These are phyloP conservation scores for Caradrina clavipalpis DNA, from an alignment of 2,888 invertebrate genomes.

Conservation along the genomic window DNA sequence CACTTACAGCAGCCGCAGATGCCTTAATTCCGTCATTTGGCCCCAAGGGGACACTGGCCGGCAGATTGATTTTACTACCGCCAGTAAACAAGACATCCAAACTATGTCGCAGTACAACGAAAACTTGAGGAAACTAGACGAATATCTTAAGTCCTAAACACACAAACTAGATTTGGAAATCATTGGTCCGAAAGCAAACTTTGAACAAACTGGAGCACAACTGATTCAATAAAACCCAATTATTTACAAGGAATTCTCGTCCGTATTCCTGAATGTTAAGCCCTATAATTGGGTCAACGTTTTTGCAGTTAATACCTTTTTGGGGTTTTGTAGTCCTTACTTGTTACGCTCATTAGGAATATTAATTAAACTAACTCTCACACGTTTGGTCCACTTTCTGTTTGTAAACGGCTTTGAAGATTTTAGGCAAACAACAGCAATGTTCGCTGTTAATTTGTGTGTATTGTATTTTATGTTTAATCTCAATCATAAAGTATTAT, in stretches of 20 bases:
- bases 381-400: slow-evolving; percentile 59
- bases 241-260: slow-evolving; percentile 35
- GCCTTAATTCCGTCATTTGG: not conserved
- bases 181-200: slow-evolving; percentile 75
- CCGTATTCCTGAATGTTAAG: slow-evolving; percentile 27
- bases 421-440: slow-evolving; percentile 43
- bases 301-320: slow-evolving; percentile 2
- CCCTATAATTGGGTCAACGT: slow-evolving; percentile 2
- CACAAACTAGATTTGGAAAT: slow-evolving; percentile 80
- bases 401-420: slow-evolving; percentile 46
- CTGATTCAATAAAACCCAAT: slow-evolving; percentile 42
- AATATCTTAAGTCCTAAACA: slow-evolving; percentile 78
- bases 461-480: slow-evolving; percentile 14
- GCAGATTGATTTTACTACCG: slow-evolving; percentile 49
- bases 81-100: slow-evolving; percentile 45
- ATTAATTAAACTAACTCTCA: slow-evolving; percentile 69
- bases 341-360: slow-evolving; percentile 64
- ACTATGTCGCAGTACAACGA: slow-evolving; percentile 58
- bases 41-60: slow-evolving; percentile 1
- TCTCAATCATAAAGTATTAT: not conserved
- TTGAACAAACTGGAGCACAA: slow-evolving; percentile 58
- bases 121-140: slow-evolving; percentile 67
- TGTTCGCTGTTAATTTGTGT: slow-evolving; percentile 19
- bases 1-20: slow-evolving; percentile 1
- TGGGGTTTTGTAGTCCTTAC: slow-evolving; percentile 29